Evolutionary conservation across 92 coral and sea anemone species (phyloP).

Genomic region (Siderastrea siderea): DNA sequence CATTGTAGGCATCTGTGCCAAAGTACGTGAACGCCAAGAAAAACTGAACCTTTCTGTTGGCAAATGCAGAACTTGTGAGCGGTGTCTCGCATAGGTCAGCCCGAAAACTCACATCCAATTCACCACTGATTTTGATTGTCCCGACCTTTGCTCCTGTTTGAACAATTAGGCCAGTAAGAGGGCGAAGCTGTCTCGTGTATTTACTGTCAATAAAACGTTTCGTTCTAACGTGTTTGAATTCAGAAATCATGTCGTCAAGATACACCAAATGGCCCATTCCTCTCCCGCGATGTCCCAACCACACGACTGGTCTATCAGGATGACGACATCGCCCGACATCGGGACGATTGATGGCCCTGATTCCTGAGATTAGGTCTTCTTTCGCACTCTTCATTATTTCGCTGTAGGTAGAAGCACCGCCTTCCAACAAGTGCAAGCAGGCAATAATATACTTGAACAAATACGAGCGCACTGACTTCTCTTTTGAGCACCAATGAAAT

Average conservation of each 20-base stretch:
- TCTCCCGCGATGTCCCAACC: slow-evolving; percentile 50
- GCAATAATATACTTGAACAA: slow-evolving; percentile 72
- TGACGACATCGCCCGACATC: slow-evolving; percentile 68
- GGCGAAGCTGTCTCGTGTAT: slow-evolving; percentile 35
- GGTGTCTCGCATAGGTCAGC: slow-evolving; percentile 80
- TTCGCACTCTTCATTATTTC: slow-evolving; percentile 33
- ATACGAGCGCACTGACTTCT: slow-evolving; percentile 59
- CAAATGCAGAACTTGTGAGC: slow-evolving; percentile 44
- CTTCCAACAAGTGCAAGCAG: slow-evolving; percentile 70
- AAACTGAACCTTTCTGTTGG: slow-evolving; percentile 57
- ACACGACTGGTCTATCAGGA: slow-evolving; percentile 81
- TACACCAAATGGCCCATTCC: slow-evolving; percentile 76
- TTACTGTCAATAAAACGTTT: slow-evolving; percentile 46
- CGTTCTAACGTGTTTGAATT: slow-evolving; percentile 44
- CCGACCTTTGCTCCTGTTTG: slow-evolving; percentile 57
- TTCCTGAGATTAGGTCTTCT: slow-evolving; percentile 47
- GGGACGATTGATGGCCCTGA: slow-evolving; percentile 47
- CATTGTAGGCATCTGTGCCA: slow-evolving; percentile 82
- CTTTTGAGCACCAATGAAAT: slow-evolving; percentile 56
- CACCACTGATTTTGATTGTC: slow-evolving; percentile 49
- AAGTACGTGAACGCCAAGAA: slow-evolving; percentile 74
- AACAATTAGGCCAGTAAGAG: slow-evolving; percentile 63
- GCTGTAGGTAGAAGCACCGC: slow-evolving; percentile 32
- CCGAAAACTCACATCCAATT: slow-evolving; percentile 64
- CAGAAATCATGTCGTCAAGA: slow-evolving; percentile 26